These are phyloP conservation scores for Maniola hyperantus DNA, from an alignment of 2,888 invertebrate species.

Conservation along the genomic window DNA sequence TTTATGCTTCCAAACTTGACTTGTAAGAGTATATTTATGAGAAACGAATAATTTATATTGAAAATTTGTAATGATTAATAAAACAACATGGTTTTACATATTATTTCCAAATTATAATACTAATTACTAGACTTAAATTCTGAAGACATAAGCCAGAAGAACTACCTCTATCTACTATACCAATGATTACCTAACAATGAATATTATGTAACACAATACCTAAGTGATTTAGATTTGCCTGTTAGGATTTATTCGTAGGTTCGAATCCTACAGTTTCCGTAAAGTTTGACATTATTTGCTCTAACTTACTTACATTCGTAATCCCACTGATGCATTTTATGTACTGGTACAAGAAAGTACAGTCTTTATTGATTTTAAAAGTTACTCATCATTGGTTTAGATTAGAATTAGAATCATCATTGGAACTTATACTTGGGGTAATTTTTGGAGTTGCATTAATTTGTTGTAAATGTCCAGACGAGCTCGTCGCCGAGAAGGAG, in stretches of 20 bases:
- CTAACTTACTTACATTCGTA: neutral
- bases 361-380: neutral
- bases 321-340: neutral
- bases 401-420: too few species aligned
- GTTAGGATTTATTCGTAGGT: neutral
- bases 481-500: constrained; percentile 98
- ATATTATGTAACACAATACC: neutral
- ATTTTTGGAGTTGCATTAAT: neutral
- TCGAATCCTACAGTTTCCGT: neutral
- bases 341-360: neutral
- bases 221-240: neutral
- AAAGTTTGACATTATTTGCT: neutral
- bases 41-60: neutral
- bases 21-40: constrained; percentile 47
- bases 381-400: too few species aligned
- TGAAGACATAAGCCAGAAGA: neutral
- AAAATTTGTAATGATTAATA: too few species aligned
- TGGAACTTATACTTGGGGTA: too few species aligned
- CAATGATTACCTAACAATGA: neutral
- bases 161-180: neutral
- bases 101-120: neutral
- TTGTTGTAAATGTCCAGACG: constrained; percentile 83
- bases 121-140: neutral
- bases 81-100: neutral
- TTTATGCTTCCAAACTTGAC: constrained; percentile 65